A percentile compares a stretch with the other conserved stretches of the same genome.
Evolutionary conservation across 1,140 invertebrate genomes (phyloP).

Genomic region (Rhyzopertha dominica): DNA sequence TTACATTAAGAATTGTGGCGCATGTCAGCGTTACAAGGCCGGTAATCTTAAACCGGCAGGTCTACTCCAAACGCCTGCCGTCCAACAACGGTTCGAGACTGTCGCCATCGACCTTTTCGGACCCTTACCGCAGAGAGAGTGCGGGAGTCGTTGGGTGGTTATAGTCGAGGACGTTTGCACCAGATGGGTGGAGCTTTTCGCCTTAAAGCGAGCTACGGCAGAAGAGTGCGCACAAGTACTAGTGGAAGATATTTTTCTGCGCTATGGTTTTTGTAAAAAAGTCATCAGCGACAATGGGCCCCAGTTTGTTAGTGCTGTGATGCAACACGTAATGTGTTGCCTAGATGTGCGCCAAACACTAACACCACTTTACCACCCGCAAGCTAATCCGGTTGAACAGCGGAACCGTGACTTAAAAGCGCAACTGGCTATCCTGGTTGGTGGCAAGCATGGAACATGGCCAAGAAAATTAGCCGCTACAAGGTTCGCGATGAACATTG

Average conservation of each 20-base stretch:
- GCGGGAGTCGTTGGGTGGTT: slow-evolving; percentile 2
- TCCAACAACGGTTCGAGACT: slow-evolving; percentile 24
- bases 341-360: slow-evolving; percentile 32
- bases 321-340: slow-evolving; percentile 25
- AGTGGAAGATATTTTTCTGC: slow-evolving; percentile 17
- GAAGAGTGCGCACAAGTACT: background rate
- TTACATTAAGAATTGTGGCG: too few relatives aligned
- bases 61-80: slow-evolving; percentile 20
- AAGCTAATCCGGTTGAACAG: slow-evolving; percentile 41
- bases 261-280: slow-evolving; percentile 26
- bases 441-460: slow-evolving; percentile 38
- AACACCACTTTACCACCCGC: slow-evolving; percentile 40
- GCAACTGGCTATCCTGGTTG: slow-evolving; percentile 37
- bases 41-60: slow-evolving; percentile 23
- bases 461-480: slow-evolving; percentile 38
- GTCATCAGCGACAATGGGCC: slow-evolving; percentile 34
- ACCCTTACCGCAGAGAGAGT: slow-evolving; percentile 23
- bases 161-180: slow-evolving; percentile 5
- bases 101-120: slow-evolving; percentile 39
- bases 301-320: slow-evolving; percentile 29
- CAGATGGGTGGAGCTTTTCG: slow-evolving; percentile 10
- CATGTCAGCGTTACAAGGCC: too few relatives aligned
- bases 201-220: slow-evolving; percentile 3
- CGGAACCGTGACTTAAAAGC: slow-evolving; percentile 41
- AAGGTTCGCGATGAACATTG: slow-evolving; percentile 35